These are phyloP conservation scores for Brotula barbata DNA, from an alignment of 2,797 vertebrate genomes.

Conservation along the genomic window DNA sequence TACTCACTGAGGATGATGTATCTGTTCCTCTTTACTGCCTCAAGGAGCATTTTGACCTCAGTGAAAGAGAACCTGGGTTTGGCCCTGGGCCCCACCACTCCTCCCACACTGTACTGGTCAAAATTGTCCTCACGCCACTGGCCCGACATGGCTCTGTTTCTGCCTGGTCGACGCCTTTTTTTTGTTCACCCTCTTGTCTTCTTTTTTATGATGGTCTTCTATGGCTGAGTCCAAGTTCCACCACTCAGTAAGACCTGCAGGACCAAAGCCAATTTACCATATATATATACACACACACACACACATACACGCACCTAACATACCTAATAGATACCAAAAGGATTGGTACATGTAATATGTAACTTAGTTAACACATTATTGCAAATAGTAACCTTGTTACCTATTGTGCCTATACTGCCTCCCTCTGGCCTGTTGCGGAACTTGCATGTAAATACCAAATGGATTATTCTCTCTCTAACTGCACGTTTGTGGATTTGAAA, in stretches of 20 bases:
- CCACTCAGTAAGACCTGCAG: background rate
- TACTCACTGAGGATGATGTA: conserved; percentile 80
- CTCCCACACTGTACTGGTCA: conserved; percentile 35
- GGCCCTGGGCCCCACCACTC: conserved; percentile 53
- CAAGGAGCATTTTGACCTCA: conserved; percentile 77
- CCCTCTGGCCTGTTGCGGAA: conserved; percentile 1
- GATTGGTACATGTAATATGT: too few species aligned
- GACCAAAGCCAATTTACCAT: background rate
- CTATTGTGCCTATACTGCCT: background rate
- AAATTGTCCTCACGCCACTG: conserved; percentile 57
- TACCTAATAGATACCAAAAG: too few species aligned
- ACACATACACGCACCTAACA: too few species aligned
- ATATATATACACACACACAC: too few species aligned
- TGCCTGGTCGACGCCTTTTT: background rate
- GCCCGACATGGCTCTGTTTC: conserved; percentile 35
- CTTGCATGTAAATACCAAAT: background rate
- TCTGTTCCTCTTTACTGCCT: conserved; percentile 79
- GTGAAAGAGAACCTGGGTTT: conserved; percentile 79
- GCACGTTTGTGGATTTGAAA: too few species aligned
- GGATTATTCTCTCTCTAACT: too few species aligned
- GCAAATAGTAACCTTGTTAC: background rate
- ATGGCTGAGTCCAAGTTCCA: background rate
- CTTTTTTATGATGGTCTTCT: background rate
- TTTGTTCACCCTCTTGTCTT: background rate
- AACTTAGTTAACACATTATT: too few species aligned